These are phyloP conservation scores for Chesias legatella DNA, from an alignment of 2,888 invertebrate genomes.

Conservation along the genomic window DNA sequence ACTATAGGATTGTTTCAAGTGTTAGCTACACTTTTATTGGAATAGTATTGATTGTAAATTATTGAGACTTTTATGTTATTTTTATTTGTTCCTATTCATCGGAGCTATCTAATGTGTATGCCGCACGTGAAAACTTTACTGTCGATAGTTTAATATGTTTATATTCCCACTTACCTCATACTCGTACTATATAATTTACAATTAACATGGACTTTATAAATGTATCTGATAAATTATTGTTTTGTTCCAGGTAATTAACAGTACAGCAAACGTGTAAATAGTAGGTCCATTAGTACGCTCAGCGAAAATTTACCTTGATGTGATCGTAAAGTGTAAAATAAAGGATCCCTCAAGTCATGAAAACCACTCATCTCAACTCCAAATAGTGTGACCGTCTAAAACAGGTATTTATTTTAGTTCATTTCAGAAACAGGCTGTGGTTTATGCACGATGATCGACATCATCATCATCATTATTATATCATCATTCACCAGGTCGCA, in stretches of 20 bases:
- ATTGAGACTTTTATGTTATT: background rate
- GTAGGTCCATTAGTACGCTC: conserved; percentile 16
- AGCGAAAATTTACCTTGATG: conserved; percentile 15
- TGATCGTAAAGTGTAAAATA: conserved; percentile 15
- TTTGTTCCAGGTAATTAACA: conserved; percentile 34
- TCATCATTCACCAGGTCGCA: too few species aligned
- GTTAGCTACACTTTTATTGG: too few species aligned
- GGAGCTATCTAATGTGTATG: too few species aligned
- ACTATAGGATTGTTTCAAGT: too few species aligned
- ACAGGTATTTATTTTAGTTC: too few species aligned
- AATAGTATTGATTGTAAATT: background rate
- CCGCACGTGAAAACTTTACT: too few species aligned
- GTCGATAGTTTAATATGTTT: background rate
- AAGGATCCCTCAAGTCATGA: conserved; percentile 12
- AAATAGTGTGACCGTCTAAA: conserved; percentile 19
- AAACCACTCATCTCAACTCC: conserved; percentile 11
- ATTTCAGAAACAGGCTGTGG: too few species aligned
- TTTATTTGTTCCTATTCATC: background rate
- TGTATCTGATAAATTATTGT: conserved; percentile 3
- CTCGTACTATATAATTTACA: background rate
- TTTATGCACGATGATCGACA: too few species aligned
- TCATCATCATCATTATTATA: too few species aligned
- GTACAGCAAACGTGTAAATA: background rate
- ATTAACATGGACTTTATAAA: background rate
- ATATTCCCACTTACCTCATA: too few species aligned